Conservation (phyloP, 2,113 vertebrate genomes). For the Actenoides lindsayi region DNA sequence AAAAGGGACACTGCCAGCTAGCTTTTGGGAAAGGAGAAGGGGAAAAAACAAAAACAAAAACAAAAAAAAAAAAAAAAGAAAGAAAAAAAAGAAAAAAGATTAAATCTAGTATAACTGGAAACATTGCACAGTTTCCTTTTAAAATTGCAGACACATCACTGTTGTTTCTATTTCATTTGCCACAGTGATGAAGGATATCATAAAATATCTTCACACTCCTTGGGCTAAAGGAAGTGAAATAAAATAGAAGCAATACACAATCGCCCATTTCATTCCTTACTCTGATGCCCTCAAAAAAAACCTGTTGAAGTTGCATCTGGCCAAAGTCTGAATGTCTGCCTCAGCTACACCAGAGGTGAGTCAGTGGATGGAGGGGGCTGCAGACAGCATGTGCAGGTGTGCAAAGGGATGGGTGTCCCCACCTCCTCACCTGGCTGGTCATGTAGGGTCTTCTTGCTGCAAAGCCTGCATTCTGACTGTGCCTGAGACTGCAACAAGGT, state of each 20-base stretch:
- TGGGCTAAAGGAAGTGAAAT: not conserved
- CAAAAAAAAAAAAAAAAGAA: too few species aligned
- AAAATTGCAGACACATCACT: not conserved
- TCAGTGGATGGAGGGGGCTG: fast-evolving
- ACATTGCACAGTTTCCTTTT: not conserved
- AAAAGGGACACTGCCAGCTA: not conserved
- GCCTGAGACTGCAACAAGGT: not conserved
- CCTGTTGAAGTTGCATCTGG: not conserved
- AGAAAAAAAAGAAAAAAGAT: not conserved
- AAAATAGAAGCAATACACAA: not conserved
- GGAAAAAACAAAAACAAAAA: too few species aligned
- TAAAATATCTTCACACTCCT: not conserved
- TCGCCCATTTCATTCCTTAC: not conserved
- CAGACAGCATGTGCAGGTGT: too few species aligned
- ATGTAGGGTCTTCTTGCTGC: not conserved
- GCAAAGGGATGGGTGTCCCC: not conserved
- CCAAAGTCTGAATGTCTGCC: too few species aligned
- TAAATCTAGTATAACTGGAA: not conserved
- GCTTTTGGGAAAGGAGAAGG: not conserved
- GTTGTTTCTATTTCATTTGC: not conserved
- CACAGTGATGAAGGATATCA: not conserved
- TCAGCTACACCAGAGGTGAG: not conserved
- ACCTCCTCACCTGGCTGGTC: not conserved
- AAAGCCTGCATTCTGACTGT: not conserved
- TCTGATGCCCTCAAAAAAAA: not conserved